Evolutionary conservation across 1,140 invertebrate genomes (phyloP).

Genomic region (Drosophila fuyamai): DNA sequence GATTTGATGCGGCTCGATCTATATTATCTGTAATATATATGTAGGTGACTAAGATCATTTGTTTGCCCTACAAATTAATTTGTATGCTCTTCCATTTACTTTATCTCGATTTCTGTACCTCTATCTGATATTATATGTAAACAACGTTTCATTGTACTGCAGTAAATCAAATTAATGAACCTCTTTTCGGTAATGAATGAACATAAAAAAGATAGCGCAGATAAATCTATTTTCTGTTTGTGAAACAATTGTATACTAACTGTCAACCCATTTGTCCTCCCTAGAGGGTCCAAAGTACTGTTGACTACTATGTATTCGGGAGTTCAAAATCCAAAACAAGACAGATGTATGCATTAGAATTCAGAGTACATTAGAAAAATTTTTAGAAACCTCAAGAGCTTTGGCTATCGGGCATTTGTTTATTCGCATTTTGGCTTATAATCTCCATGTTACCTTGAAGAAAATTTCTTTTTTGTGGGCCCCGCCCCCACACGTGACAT

Average conservation of each 20-base stretch:
- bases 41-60: background rate
- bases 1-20: background rate
- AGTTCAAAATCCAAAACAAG: conserved; percentile 33
- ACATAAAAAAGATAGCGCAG: background rate
- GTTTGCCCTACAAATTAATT: conserved; percentile 8
- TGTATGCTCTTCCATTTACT: conserved; percentile 15
- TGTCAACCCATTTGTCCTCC: background rate
- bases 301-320: background rate
- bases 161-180: conserved; percentile 7
- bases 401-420: conserved; percentile 25
- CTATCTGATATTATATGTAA: conserved; percentile 19
- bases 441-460: conserved; percentile 55
- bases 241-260: background rate
- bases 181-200: conserved; percentile 1
- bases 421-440: conserved; percentile 49
- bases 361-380: conserved; percentile 18
- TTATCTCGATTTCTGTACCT: conserved; percentile 7
- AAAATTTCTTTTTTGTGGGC: conserved; percentile 11
- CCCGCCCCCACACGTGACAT: conserved; percentile 57
- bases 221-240: conserved; percentile 5
- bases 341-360: conserved; percentile 6
- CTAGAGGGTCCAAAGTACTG: conserved; percentile 10
- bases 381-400: conserved; percentile 48
- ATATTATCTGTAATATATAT: too few relatives aligned
- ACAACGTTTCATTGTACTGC: conserved; percentile 21